These are phyloP conservation scores for Laothoe populi DNA, from an alignment of 2,888 invertebrate genomes.

Conservation along the genomic window DNA sequence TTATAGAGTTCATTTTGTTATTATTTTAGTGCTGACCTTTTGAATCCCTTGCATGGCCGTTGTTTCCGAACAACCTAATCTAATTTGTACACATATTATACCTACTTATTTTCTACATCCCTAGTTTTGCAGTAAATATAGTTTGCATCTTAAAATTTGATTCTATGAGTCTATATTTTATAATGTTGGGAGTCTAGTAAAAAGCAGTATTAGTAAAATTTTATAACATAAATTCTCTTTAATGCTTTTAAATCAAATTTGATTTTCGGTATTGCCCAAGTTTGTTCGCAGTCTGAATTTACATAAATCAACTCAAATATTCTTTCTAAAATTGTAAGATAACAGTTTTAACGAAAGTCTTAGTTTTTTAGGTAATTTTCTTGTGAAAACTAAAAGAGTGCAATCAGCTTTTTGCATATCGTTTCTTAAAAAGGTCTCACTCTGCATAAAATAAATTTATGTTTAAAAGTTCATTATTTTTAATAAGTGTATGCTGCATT, in stretches of 20 bases:
- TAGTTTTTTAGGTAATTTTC: slow-evolving; percentile 7
- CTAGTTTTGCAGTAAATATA: not conserved
- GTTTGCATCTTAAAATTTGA: not conserved
- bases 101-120: not conserved
- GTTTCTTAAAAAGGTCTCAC: not conserved
- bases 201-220: not conserved
- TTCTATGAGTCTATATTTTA: slow-evolving; percentile 27
- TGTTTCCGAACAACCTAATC: not conserved
- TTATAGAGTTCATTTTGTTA: not conserved
- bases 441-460: not conserved
- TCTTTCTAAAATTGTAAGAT: slow-evolving; percentile 23
- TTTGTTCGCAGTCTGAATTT: slow-evolving; percentile 19
- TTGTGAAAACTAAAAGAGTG: not conserved
- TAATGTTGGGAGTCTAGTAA: not conserved
- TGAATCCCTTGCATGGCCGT: not conserved
- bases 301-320: slow-evolving; percentile 36
- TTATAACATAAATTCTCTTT: slow-evolving; percentile 20
- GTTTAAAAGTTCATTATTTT: not conserved
- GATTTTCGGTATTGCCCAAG: slow-evolving; percentile 1
- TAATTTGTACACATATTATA: not conserved
- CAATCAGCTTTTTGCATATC: not conserved
- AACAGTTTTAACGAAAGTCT: slow-evolving; percentile 28
- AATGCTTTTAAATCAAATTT: slow-evolving; percentile 22
- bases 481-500: not conserved
- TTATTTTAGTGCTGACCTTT: slow-evolving; percentile 11